A percentile compares a stretch with the other conserved stretches of the same genome.
phyloP scores from a whole-genome alignment of 2,113 vertebrate species.

The Equus quagga region DNA sequence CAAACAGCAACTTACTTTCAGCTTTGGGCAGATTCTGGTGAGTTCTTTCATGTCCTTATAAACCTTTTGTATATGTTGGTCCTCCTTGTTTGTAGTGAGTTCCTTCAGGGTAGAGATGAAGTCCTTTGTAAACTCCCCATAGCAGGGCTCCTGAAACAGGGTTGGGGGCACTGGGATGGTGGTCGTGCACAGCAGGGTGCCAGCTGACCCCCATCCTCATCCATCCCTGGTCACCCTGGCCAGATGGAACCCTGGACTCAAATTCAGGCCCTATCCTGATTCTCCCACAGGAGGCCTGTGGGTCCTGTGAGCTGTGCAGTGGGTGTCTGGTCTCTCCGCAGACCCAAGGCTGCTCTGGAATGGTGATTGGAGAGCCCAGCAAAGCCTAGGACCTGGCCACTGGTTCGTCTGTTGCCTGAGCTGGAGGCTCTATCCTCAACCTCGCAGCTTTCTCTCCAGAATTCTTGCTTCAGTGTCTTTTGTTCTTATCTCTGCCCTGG shows the following conservation, averaged over 20 bases:
- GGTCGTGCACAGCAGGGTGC: not conserved
- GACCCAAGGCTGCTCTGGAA: not conserved
- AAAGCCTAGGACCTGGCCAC: not conserved
- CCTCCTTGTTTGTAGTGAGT: not conserved
- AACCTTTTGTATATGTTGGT: slow-evolving; percentile 33
- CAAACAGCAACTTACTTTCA: slow-evolving; percentile 59
- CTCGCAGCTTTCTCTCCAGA: not conserved
- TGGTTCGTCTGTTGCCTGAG: not conserved
- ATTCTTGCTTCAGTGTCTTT: not conserved
- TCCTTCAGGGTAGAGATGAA: slow-evolving; percentile 58
- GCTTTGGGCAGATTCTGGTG: slow-evolving; percentile 53
- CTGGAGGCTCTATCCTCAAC: not conserved
- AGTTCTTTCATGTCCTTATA: slow-evolving; percentile 46
- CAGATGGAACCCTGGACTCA: not conserved
- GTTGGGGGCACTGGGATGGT: not conserved
- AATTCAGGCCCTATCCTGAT: not conserved
- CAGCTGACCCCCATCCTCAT: not conserved
- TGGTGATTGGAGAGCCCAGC: not conserved
- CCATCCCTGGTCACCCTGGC: not conserved
- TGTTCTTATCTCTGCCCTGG: not conserved
- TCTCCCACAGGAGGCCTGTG: not conserved
- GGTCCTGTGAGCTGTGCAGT: not conserved
- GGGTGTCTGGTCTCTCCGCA: not conserved
- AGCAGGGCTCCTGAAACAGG: slow-evolving; percentile 65
- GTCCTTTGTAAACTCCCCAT: slow-evolving; percentile 53